Conservation (phyloP, 1,140 invertebrate species). For the Wiebesia pumilae region DNA sequence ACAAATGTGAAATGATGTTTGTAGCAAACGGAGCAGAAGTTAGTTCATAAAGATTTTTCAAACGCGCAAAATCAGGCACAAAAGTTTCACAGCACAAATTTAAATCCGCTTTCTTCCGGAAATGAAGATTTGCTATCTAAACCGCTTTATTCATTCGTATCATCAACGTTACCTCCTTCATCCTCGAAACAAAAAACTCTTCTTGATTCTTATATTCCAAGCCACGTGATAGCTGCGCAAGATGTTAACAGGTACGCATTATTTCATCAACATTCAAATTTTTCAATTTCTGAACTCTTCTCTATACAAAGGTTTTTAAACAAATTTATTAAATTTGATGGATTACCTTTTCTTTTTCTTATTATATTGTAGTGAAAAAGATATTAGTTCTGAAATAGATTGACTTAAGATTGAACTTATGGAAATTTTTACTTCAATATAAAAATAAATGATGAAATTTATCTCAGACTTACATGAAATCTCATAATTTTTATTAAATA, state of each 20-base stretch:
- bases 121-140: constrained; percentile 59
- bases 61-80: constrained; percentile 63
- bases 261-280: background rate
- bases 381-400: too few relatives aligned
- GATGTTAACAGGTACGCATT: constrained; percentile 65
- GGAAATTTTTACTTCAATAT: too few relatives aligned
- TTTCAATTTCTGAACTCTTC: background rate
- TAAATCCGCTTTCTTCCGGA: constrained; percentile 57
- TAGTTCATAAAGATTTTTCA: constrained; percentile 5
- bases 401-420: too few relatives aligned
- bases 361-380: too few relatives aligned
- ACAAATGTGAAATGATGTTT: background rate
- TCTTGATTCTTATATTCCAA: constrained; percentile 70
- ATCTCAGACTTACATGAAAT: too few relatives aligned
- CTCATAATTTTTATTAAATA: too few relatives aligned
- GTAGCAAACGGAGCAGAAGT: background rate
- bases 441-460: too few relatives aligned
- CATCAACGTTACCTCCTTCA: constrained; percentile 16
- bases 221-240: constrained; percentile 69
- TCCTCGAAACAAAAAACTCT: constrained; percentile 65
- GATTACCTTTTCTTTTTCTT: too few relatives aligned
- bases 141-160: constrained; percentile 48
- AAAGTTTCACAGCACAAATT: constrained; percentile 62
- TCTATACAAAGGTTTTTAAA: too few relatives aligned
- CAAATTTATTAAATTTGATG: too few relatives aligned